A percentile compares a stretch with the other conserved stretches of the same genome.
Evolutionary conservation across 1,140 invertebrate genomes (phyloP).

Genomic region (Agraylea sexmaculata): DNA sequence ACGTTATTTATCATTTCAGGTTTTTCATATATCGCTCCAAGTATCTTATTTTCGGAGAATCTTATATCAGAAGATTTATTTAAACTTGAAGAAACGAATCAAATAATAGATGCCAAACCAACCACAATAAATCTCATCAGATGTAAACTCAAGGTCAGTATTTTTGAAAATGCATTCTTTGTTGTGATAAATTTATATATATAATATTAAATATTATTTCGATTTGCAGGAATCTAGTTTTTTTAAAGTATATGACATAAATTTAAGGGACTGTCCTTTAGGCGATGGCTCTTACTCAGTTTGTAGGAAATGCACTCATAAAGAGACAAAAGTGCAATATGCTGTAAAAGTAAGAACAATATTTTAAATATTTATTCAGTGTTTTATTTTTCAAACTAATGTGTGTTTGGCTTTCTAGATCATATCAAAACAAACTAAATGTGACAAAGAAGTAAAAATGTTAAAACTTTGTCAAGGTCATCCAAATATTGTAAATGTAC

Average conservation of each 20-base stretch:
- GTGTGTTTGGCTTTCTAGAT: slow-evolving; percentile 40
- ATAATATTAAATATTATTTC: neutral
- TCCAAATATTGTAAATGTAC: slow-evolving; percentile 74
- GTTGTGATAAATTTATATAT: slow-evolving; percentile 3
- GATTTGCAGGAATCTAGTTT: slow-evolving; percentile 65
- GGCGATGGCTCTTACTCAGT: slow-evolving; percentile 87
- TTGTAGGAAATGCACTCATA: slow-evolving; percentile 71
- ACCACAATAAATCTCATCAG: slow-evolving; percentile 30
- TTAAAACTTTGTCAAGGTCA: slow-evolving; percentile 76
- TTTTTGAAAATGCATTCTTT: neutral
- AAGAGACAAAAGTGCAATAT: slow-evolving; percentile 57
- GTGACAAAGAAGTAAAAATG: slow-evolving; percentile 63
- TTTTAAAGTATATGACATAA: slow-evolving; percentile 72
- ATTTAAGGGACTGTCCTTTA: slow-evolving; percentile 52
- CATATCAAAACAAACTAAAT: slow-evolving; percentile 65
- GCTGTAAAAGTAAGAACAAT: slow-evolving; percentile 61
- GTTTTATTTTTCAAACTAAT: neutral
- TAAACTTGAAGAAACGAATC: slow-evolving; percentile 20
- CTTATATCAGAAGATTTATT: slow-evolving; percentile 65
- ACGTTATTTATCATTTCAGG: slow-evolving; percentile 45
- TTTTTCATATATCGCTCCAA: slow-evolving; percentile 92
- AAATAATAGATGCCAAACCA: slow-evolving; percentile 24
- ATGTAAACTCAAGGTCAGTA: slow-evolving; percentile 16
- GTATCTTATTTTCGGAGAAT: slow-evolving; percentile 78
- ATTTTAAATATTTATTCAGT: slow-evolving; percentile 1